Evolutionary conservation across 2,113 vertebrate species (phyloP), one percentile per base, ranked within the genome.

Genomic region (Protomyctophum bolini): DNA sequence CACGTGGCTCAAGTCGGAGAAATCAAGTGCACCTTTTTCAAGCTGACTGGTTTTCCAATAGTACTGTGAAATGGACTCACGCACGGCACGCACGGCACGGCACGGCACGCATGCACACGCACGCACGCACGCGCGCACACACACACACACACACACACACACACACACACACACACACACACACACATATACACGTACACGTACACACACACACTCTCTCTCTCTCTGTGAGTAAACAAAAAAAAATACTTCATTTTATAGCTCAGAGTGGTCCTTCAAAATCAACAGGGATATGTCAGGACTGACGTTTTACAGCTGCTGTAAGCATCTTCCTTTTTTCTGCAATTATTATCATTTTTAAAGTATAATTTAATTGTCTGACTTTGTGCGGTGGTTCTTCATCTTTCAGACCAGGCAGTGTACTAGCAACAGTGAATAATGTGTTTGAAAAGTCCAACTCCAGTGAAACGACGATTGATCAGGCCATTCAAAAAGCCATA

Each of bases 351-450:
- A 55, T 1, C 11, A 11, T 57, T 54, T 21, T 21, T 1, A 9
- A 29, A 10, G 11, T 50, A 21, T 10, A 28, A 6, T 8, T 46
- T 10, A 28, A 0, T 7, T 68, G 10, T 14, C 0, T 41, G 5
- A 28, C 7, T 12, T 1, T 7, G 1, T 58, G 6, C 55, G 8
- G 10, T 64, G 10, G 2, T 66, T 52, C 9, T 70, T 75, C 48
- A 65, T 52, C 65, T 51, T 65, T 6, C 52, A 94, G 93, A 57
- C 2, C 11, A n/a, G 93, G 93, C 68, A 94, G 92, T 75, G 81
- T 94, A 7, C 8, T 59, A 28, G 91, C 92, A 9, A 68, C 68
- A 1, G 86, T 94, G 11, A 86, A 92, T 64, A 94, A 91, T 41
- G 58, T 92, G 46, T 94, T 87, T 76, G 1, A 76, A 4, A 11